Evolutionary conservation across 2,888 invertebrate genomes (phyloP).

Genomic region (Epirrita christyi): DNA sequence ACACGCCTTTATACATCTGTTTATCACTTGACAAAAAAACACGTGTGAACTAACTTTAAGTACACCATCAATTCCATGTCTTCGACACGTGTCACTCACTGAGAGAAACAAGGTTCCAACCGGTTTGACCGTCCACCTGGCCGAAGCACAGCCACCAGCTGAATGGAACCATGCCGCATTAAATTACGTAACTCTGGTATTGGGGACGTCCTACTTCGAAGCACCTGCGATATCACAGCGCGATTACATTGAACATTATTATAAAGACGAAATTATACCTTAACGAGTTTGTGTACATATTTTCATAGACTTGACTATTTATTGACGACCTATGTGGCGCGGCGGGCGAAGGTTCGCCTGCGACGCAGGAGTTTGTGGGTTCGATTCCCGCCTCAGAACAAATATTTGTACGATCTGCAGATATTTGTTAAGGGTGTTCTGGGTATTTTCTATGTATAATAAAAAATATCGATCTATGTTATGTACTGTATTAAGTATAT

Average conservation of each 20-base stretch:
- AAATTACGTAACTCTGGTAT: conserved; percentile 38
- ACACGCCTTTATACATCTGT: neutral
- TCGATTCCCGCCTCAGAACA: too few relatives aligned
- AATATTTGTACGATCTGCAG: too few relatives aligned
- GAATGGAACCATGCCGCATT: conserved; percentile 37
- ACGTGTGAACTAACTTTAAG: conserved; percentile 4
- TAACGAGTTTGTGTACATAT: conserved; percentile 9
- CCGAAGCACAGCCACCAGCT: conserved; percentile 18
- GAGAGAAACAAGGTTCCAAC: conserved; percentile 28
- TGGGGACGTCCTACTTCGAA: conserved; percentile 40
- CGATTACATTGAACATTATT: conserved; percentile 27
- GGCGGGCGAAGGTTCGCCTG: too few relatives aligned
- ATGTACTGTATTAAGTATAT: too few relatives aligned
- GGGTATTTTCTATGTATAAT: too few relatives aligned
- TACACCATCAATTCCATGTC: neutral
- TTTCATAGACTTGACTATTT: neutral
- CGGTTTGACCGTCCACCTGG: conserved; percentile 27
- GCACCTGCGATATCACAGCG: conserved; percentile 41
- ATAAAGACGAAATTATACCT: conserved; percentile 10
- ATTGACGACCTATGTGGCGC: too few relatives aligned
- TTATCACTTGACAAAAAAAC: neutral
- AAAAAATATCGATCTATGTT: too few relatives aligned
- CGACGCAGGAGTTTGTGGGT: too few relatives aligned
- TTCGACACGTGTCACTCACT: conserved; percentile 21
- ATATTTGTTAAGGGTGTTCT: too few relatives aligned